Conservation (phyloP, 2,888 invertebrate species). For the Cryptus viduatorius region DNA sequence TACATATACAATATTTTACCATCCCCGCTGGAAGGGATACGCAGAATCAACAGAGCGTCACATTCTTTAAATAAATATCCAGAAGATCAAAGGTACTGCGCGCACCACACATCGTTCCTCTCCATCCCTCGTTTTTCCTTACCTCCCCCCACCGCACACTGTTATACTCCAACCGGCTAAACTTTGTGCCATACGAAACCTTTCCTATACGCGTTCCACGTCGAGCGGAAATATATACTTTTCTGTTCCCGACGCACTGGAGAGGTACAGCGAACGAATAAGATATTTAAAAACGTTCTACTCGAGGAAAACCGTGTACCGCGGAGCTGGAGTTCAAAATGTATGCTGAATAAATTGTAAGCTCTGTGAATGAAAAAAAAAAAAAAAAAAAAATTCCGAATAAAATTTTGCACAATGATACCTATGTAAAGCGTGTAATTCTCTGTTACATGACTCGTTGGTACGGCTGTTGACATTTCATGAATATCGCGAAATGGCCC, state of each 20-base stretch:
- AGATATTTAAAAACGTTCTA: slow-evolving; percentile 30
- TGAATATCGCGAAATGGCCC: neutral
- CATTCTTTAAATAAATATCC: slow-evolving; percentile 78
- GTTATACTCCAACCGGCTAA: slow-evolving; percentile 49
- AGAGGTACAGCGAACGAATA: slow-evolving; percentile 23
- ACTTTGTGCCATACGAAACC: slow-evolving; percentile 54
- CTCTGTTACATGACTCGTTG: no score
- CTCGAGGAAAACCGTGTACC: slow-evolving; percentile 6
- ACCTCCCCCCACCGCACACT: slow-evolving; percentile 5
- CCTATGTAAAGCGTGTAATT: neutral
- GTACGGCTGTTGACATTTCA: neutral
- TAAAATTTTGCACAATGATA: neutral
- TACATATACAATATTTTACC: slow-evolving; percentile 41
- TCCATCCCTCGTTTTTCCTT: slow-evolving; percentile 57
- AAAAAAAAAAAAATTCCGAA: neutral
- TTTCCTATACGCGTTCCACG: slow-evolving; percentile 35
- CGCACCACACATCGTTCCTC: slow-evolving; percentile 57
- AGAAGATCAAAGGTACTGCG: slow-evolving; percentile 74
- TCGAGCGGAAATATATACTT: slow-evolving; percentile 43
- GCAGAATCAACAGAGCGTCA: slow-evolving; percentile 76
- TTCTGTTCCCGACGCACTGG: slow-evolving; percentile 17
- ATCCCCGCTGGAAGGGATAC: slow-evolving; percentile 69
- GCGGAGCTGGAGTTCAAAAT: neutral
- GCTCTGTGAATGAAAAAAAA: neutral
- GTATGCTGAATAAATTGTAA: neutral